Percentiles rank a stretch among this genome's conserved stretches.
Evolutionary conservation across 2,797 vertebrate species (phyloP).

Genomic region (Coregonus suidteri): DNA sequence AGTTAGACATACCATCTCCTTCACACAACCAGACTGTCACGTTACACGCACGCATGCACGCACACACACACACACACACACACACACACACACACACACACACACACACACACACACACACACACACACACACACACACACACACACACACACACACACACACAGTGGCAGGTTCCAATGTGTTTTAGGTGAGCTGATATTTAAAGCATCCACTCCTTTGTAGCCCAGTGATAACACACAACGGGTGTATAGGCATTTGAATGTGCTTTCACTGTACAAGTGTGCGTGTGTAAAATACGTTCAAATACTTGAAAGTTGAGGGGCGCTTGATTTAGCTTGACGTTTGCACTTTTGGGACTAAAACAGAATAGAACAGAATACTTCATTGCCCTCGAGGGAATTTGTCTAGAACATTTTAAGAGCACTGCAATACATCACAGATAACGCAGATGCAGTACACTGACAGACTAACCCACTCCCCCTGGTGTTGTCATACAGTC

Average conservation of each 20-base stretch:
- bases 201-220: too few species aligned
- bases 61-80: slow-evolving; percentile 4
- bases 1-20: background rate
- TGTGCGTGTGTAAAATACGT: slow-evolving; percentile 12
- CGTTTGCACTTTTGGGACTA: slow-evolving; percentile 2
- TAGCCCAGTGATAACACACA: background rate
- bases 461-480: slow-evolving; percentile 76
- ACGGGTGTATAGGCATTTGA: background rate
- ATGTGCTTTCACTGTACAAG: background rate
- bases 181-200: too few species aligned
- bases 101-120: background rate
- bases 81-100: too few species aligned
- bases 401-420: slow-evolving; percentile 42
- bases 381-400: slow-evolving; percentile 10
- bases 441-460: background rate
- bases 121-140: too few species aligned
- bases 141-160: too few species aligned
- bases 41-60: background rate
- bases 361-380: background rate
- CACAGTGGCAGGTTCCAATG: too few species aligned
- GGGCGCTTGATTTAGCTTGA: slow-evolving; percentile 14
- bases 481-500: slow-evolving; percentile 89
- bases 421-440: slow-evolving; percentile 2
- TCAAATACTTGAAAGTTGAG: slow-evolving; percentile 34
- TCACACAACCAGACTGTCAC: background rate